Conservation (phyloP, 2,888 invertebrate species). For the Phragmatobia fuliginosa region DNA sequence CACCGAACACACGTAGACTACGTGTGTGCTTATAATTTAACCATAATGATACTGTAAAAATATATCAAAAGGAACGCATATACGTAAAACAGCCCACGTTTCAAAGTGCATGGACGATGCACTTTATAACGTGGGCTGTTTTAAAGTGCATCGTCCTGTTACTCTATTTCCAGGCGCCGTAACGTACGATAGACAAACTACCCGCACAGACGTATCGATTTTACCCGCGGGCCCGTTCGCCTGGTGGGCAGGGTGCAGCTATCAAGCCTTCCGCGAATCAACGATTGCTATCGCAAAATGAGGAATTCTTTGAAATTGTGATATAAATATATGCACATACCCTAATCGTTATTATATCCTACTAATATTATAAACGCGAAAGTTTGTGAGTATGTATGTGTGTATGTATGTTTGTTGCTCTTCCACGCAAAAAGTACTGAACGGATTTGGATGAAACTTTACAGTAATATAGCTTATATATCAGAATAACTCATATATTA, state of each 20-base stretch:
- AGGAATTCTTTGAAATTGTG: conserved; percentile 31
- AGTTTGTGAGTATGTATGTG: no score
- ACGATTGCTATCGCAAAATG: conserved; percentile 17
- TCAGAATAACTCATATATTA: no score
- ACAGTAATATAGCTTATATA: no score
- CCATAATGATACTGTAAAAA: neutral
- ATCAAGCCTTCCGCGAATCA: conserved; percentile 18
- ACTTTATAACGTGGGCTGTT: no score
- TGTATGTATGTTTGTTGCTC: no score
- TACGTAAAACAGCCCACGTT: conserved; percentile 4
- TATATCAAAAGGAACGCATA: neutral
- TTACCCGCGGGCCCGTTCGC: conserved; percentile 24
- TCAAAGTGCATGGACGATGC: conserved; percentile 45
- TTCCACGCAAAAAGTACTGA: no score
- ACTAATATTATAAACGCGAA: no score
- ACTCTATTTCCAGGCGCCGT: conserved; percentile 43
- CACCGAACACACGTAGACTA: neutral
- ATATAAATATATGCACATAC: neutral
- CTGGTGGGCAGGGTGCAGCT: conserved; percentile 12
- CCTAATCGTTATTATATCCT: neutral
- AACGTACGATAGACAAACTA: conserved; percentile 47
- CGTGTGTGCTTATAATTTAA: neutral
- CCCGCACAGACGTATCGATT: conserved; percentile 42
- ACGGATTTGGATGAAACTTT: no score
- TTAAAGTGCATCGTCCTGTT: conserved; percentile 43